These are phyloP conservation scores for Tetrao urogallus DNA, from an alignment of 2,113 vertebrate species.

Conservation along the genomic window DNA sequence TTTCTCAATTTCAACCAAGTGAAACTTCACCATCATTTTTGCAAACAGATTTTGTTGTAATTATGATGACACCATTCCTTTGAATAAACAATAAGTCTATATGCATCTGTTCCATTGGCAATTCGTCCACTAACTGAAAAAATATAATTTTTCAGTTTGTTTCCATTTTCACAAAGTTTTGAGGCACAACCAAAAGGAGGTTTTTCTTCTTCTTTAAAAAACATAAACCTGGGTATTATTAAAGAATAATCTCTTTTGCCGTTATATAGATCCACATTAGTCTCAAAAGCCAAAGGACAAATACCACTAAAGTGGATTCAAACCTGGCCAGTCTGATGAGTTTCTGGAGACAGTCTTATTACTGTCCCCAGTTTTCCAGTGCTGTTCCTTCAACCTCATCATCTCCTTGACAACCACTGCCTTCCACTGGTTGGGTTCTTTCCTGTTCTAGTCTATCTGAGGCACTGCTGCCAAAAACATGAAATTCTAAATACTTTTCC, in stretches of 20 bases:
- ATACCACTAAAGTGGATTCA: background rate
- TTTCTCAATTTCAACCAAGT: background rate
- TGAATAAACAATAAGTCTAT: background rate
- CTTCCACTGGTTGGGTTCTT: background rate
- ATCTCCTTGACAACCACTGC: background rate
- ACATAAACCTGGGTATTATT: background rate
- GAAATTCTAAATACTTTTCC: slow-evolving; percentile 5
- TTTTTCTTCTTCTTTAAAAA: background rate
- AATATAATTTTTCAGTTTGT: background rate
- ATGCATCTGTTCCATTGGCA: background rate
- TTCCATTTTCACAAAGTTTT: background rate
- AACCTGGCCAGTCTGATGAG: background rate
- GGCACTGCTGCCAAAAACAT: slow-evolving; percentile 14
- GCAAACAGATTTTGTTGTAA: background rate
- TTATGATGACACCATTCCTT: background rate
- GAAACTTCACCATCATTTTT: background rate
- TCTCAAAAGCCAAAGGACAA: background rate
- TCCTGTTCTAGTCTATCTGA: background rate
- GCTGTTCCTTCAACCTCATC: background rate
- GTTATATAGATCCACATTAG: background rate
- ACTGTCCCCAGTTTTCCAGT: background rate
- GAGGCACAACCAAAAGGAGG: background rate
- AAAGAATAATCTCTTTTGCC: background rate
- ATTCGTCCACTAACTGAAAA: background rate
- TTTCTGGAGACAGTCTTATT: background rate